Base-by-base conservation (phyloP, 2,888 invertebrate species). In the Dinocampus coccinellae region DNA sequence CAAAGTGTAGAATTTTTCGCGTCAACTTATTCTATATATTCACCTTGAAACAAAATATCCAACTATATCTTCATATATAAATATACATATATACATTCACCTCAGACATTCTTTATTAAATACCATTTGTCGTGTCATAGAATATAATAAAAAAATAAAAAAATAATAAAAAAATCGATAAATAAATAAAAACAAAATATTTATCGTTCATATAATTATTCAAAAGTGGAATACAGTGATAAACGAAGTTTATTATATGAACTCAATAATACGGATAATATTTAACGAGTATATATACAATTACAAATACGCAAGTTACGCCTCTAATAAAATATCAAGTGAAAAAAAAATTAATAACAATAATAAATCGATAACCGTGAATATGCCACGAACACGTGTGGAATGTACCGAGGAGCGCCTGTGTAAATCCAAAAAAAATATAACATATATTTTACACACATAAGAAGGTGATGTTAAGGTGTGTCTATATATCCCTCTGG, bases 271-370 rank as follows among this genome's bases (percentile, higher is more conserved):
- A 36, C 33, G 42, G 29, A 33, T 33, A 36, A 13, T 36, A 36
- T 34, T 65, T 65, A 55, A 55, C 53, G 53, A 65, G 20, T 33
- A 26, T 13, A 26, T n/a, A 42, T 16, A 10, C 24, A 26, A 55
- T 33, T 22, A 16, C 34, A 53, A 65, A 20, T 64, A 33, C 34
- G 24, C 22, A 20, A 36, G 34, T 65, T 65, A 55, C 55, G 65
- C 53, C 22, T 55, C 33, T 16, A 13, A 65, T 20, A 55, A 36
- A 55, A 34, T n/a, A 16, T 16, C n/a, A 47, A 3, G 34, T 55
- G 26, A 53, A 65, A 53, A 55, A 33, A 20, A n/a, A 24, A 60
- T 34, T 6, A 47, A 47, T 20, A 20, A n/a, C n/a, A 34, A 60
- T 1, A 47, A 16, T 16, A 47, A 3, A 16, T n/a, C 16, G 47